Conservation (phyloP, 2,888 invertebrate genomes). For the Eristalinus aeneus region DNA sequence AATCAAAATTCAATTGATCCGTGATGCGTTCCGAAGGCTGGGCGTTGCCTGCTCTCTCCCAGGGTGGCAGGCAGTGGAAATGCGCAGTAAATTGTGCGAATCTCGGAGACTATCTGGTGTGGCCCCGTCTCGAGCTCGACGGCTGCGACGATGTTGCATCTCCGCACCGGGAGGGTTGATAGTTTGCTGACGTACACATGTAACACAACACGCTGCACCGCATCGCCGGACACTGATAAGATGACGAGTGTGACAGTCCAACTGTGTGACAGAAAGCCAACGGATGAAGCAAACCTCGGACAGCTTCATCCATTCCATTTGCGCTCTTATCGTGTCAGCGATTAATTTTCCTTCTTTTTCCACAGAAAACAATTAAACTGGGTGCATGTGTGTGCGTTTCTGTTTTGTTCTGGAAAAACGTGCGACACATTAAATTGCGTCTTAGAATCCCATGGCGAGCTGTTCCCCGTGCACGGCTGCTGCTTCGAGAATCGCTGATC, state of each 20-base stretch:
- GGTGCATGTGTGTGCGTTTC: not conserved
- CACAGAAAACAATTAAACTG: not conserved
- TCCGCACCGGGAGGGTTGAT: not conserved
- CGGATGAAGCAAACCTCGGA: not conserved
- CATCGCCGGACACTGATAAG: not conserved
- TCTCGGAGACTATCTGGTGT: slow-evolving; percentile 43
- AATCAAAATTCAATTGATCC: slow-evolving; percentile 65
- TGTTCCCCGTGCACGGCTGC: not conserved
- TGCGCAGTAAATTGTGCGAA: slow-evolving; percentile 48
- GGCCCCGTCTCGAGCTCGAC: slow-evolving; percentile 11
- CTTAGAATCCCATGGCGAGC: slow-evolving; percentile 16
- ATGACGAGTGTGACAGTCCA: not conserved
- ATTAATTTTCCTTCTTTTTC: slow-evolving; percentile 20
- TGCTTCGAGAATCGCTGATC: not conserved
- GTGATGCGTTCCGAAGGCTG: not conserved
- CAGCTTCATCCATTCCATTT: not conserved
- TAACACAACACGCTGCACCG: not conserved
- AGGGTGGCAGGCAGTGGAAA: slow-evolving; percentile 30
- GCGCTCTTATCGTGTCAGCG: slow-evolving; percentile 29
- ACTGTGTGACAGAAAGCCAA: not conserved
- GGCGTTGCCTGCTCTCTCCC: not conserved
- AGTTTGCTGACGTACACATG: not conserved
- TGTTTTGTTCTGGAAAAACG: slow-evolving; percentile 7
- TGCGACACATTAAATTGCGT: slow-evolving; percentile 31
- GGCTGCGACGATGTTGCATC: not conserved